Evolutionary conservation across 2,888 invertebrate genomes (phyloP).

Genomic region (Nymphalis urticae): DNA sequence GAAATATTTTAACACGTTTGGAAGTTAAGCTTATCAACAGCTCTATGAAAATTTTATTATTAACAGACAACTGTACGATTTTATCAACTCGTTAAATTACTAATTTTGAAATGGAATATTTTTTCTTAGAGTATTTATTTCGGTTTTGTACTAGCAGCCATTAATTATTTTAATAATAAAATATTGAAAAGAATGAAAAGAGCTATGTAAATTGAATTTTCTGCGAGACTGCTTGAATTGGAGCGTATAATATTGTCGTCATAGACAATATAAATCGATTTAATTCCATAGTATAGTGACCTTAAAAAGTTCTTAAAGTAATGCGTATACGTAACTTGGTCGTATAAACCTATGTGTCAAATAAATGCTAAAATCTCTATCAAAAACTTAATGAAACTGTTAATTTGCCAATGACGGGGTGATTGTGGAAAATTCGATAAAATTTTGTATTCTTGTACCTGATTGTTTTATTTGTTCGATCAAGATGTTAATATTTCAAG

Average conservation of each 20-base stretch:
- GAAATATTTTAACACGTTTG: too few relatives aligned
- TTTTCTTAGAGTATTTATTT: too few relatives aligned
- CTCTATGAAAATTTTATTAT: too few relatives aligned
- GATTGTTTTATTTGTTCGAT: constrained; percentile 28
- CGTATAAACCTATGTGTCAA: constrained; percentile 36
- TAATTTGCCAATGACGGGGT: constrained; percentile 39
- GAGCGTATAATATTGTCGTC: constrained; percentile 17
- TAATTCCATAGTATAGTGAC: constrained; percentile 31
- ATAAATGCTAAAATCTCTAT: constrained; percentile 31
- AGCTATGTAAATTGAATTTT: background rate
- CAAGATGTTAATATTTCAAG: constrained; percentile 36
- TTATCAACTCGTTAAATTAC: too few relatives aligned
- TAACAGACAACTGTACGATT: too few relatives aligned
- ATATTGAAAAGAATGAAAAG: background rate
- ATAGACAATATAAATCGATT: constrained; percentile 37
- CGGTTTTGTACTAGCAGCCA: too few relatives aligned
- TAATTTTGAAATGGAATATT: too few relatives aligned
- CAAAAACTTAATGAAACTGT: constrained; percentile 36
- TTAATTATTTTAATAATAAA: too few relatives aligned
- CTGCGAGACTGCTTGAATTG: constrained; percentile 10
- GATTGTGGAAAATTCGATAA: constrained; percentile 41
- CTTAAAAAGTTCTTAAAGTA: constrained; percentile 13
- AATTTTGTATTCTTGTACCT: constrained; percentile 19
- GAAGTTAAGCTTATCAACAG: too few relatives aligned
- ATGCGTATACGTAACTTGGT: constrained; percentile 29